Base-by-base conservation (phyloP, 2,797 vertebrate genomes). In the Denticeps clupeoides region DNA sequence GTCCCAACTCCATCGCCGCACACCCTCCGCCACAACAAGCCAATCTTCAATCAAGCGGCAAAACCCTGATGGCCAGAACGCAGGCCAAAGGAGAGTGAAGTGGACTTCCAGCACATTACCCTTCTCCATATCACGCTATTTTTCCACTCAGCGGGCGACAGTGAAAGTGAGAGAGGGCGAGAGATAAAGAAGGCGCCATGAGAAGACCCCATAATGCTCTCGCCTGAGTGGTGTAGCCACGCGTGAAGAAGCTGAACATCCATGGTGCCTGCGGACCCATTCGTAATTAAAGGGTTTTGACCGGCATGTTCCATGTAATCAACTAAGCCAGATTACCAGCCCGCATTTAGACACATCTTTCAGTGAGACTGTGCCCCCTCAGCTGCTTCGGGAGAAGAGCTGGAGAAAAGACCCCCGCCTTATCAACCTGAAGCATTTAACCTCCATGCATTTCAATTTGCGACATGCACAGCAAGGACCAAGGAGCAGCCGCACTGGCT, bases 261-360 rank as follows among this genome's bases (percentile, higher is more conserved):
- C 51, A 37, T 57, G 44, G 51, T 24, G 31, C 56, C 41, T 51
- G 53, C 41, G 48, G 37, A 48, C 42, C 32, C 32, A 18, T 33
- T 55, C 21, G 41, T 58, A 62, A 62, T 64, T 42, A 60, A 46
- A 51, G 50, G 43, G 47, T 48, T 62, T 40, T 29, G 47, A 38
- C 46, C 44, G 53, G 24, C 44, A 41, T 53, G 55, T 60, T 44
- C 55, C 41, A 47, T 64, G 52, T 55, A 64, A 64, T 64, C 58
- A 55, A 58, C 51, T 55, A 45, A 60, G 45, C 45, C 47, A 57
- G 62, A 64, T 64, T 60, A 64, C 47, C 48, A 52, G 53, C 53
- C 33, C 21, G 32, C 45, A 58, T 60, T 56, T 64, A 58, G 48
- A 35, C 48, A 41, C 52, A 28, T 51, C 44, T 47, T 48, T n/a